phyloP scores from a whole-genome alignment of 2,113 vertebrate species.

The Notothenia coriiceps region DNA sequence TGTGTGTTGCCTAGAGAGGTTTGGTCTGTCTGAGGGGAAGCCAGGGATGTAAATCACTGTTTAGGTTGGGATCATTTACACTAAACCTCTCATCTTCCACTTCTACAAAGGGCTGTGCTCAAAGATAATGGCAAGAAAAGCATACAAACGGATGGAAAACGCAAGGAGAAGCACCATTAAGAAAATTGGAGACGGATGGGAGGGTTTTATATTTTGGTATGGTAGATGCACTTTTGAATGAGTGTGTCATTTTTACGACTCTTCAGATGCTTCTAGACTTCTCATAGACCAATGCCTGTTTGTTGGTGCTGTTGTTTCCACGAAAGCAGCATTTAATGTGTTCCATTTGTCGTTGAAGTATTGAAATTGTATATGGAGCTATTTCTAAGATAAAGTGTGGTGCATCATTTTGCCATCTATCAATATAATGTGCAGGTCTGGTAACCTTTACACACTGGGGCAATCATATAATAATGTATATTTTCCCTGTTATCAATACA shows the following conservation, averaged over 20 bases:
- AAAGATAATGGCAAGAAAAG: conserved; percentile 43
- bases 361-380: not conserved
- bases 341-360: not conserved
- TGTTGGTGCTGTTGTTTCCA: not conserved
- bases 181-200: conserved; percentile 21
- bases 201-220: conserved; percentile 13
- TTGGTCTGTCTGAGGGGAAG: conserved; percentile 16
- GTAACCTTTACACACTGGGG: not conserved
- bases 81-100: conserved; percentile 61
- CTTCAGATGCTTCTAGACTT: not conserved
- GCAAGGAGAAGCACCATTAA: conserved; percentile 14
- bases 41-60: conserved; percentile 58
- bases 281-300: not conserved
- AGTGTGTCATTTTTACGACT: not conserved
- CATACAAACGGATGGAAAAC: conserved; percentile 31
- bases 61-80: conserved; percentile 58
- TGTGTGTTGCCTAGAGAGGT: conserved; percentile 36
- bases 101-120: conserved; percentile 30
- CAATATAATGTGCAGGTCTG: not conserved
- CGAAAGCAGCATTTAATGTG: not conserved
- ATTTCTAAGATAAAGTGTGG: too few relatives aligned
- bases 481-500: not conserved
- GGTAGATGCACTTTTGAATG: not conserved
- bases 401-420: too few relatives aligned
- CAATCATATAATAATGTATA: not conserved